Conservation (phyloP, 2,113 vertebrate species). For the Ageneiosus marmoratus region DNA sequence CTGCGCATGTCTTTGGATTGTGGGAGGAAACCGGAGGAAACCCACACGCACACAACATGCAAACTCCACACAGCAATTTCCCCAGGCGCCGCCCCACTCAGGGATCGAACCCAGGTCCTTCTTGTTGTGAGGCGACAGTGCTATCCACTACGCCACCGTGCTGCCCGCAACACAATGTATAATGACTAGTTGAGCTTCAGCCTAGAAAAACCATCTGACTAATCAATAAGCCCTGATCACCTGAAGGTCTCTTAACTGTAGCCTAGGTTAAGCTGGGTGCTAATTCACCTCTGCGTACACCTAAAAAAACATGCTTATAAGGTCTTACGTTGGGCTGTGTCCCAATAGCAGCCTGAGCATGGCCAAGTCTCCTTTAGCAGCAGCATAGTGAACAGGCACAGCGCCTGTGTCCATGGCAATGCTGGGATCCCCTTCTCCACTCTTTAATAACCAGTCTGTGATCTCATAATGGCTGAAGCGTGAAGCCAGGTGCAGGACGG, state of each 20-base stretch:
- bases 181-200: neutral
- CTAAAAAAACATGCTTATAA: too few species aligned
- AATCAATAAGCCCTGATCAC: neutral
- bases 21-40: too few species aligned
- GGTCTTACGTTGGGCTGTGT: constrained; percentile 87
- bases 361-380: constrained; percentile 94
- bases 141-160: too few species aligned
- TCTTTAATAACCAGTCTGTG: constrained; percentile 88
- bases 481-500: constrained; percentile 90
- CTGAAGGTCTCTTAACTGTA: neutral
- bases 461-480: constrained; percentile 93
- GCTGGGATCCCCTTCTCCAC: constrained; percentile 80
- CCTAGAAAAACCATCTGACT: neutral
- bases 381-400: constrained; percentile 90
- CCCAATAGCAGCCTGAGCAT: constrained; percentile 85
- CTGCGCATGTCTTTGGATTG: too few species aligned
- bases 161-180: too few species aligned
- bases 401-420: constrained; percentile 86
- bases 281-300: neutral
- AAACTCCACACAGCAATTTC: too few species aligned
- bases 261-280: neutral
- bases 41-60: too few species aligned
- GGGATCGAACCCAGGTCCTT: too few species aligned
- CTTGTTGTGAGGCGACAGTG: too few species aligned
- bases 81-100: too few species aligned